Evolutionary conservation across 2,888 invertebrate genomes (phyloP), one percentile per base, ranked within the genome.

Genomic region (Troglohyphantes excavatus): DNA sequence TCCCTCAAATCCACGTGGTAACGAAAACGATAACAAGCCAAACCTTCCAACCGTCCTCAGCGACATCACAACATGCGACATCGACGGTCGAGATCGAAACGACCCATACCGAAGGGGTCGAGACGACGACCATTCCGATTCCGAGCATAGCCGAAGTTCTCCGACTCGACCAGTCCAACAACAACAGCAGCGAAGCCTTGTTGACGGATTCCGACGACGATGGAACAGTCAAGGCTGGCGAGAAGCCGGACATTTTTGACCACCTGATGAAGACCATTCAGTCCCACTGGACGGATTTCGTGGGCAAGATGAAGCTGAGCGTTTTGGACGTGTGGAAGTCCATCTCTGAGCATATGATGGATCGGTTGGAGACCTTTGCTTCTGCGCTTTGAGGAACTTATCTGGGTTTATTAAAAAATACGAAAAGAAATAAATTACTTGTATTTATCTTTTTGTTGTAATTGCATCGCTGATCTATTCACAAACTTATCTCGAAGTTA

Each of bases 321-420:
- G 90, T 90, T 0, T 23, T 90, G 27, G 90, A 90, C 26, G 90
- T 90, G n/a, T 90, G 90, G 90, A 90, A 90, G 39, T 85, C 90
- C 7, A 90, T 90, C 9, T 90, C 90, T 0, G 65, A 85, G 6
- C 90, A 90, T 43, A 81, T 90, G 81, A 90, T 90, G 90, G 85
- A 85, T 1, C 73, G 85, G 61, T 29, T 90, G 13, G 90, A 90
- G 67, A 85, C 5, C 17, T 90, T 90, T 29, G 90, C 90, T 0
- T 19, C 75, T 9, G 19, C 75, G 3, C 73, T 82, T 72, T 88
- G n/a, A n/a, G n/a, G n/a, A n/a, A n/a, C n/a, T n/a, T n/a, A n/a
- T n/a, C n/a, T n/a, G n/a, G n/a, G n/a, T n/a, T n/a, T n/a, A n/a
- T n/a, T n/a, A n/a, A n/a, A n/a, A n/a, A n/a, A n/a, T n/a, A n/a